A percentile compares a stretch with the other conserved stretches of the same genome.
These are phyloP conservation scores for Teinopalpus imperialis DNA, from an alignment of 2,888 invertebrate species.

Conservation along the genomic window DNA sequence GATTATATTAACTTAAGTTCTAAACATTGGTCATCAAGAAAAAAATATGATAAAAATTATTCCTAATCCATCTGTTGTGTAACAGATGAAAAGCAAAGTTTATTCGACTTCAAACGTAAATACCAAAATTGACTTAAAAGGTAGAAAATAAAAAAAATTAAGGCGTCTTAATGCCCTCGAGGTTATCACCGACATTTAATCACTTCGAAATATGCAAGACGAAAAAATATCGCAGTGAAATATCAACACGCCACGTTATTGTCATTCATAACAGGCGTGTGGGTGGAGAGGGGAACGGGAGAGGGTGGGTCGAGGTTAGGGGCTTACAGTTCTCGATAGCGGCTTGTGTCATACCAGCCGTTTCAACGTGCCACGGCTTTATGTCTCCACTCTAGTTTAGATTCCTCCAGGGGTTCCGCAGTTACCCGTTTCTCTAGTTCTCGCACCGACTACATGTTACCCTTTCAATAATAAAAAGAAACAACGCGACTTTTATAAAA, in stretches of 20 bases:
- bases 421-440: constrained; percentile 35
- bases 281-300: constrained; percentile 31
- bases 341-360: constrained; percentile 58
- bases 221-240: constrained; percentile 68
- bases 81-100: too few species aligned
- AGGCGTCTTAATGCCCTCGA: constrained; percentile 46
- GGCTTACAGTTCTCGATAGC: constrained; percentile 55
- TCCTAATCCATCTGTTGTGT: too few species aligned
- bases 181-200: constrained; percentile 71
- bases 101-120: too few species aligned
- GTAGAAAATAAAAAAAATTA: constrained; percentile 42
- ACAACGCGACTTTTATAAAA: too few species aligned
- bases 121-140: constrained; percentile 61
- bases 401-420: constrained; percentile 41
- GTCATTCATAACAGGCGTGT: constrained; percentile 72
- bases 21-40: too few species aligned
- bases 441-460: constrained; percentile 18
- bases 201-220: constrained; percentile 69
- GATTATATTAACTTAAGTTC: too few species aligned
- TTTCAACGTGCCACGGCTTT: constrained; percentile 46
- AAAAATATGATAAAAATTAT: too few species aligned
- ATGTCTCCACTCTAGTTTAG: constrained; percentile 47
- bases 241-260: constrained; percentile 69
- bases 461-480: too few species aligned
- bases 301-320: constrained; percentile 34